Base-by-base conservation (phyloP, 30 jellyfish, hydroid and myxozoan species). In the Turritopsis dohrnii region DNA sequence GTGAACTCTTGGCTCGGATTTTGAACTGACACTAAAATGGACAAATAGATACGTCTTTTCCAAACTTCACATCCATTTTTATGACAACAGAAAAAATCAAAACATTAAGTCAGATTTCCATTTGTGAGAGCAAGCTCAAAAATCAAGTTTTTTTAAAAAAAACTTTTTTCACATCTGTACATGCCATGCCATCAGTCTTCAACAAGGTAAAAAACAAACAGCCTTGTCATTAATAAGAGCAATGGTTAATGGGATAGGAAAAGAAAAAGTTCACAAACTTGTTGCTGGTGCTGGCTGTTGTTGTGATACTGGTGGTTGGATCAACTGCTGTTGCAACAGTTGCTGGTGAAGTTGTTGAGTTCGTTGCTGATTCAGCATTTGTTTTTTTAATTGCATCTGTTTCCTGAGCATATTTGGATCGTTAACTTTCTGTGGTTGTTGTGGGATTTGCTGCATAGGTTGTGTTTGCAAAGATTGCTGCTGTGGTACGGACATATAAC, bases 311-410 rank as follows among this genome's bases (percentile, higher is more conserved):
- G 19, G 75, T 22, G 41, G 25, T 60, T 22, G 85, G 18, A 26
- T 76, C 72, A 69, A 7, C 19, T 69, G 28, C 72, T 75, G 69
- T 31, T 75, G 83, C 8, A n/a, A 13, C 83, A 9, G 65, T 29
- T 75, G 83, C 69, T 69, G 77, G 23, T 69, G 28, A 16, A 0
- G 77, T 19, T 69, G 77, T 13, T 41, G 60, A 13, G 5, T 41
- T 41, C 60, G 5, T 41, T 41, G 60, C 13, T 41, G 60, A 41
- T 5, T 41, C 60, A 41, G 13, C 60, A 41, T 41, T 41, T 41
- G 60, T 13, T 41, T 5, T 41, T 41, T 41, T 41, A 3, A 13
- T 41, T 41, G 60, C 60, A 41, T 41, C 60, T 41, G 60, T 41
- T 41, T 41, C 60, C 60, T 41, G 60, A 41, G 5, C 13, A 41